Percentiles rank a stretch among this genome's conserved stretches.
Conservation (phyloP, 2,113 vertebrate species). For the Pomatorhinus ruficollis region DNA sequence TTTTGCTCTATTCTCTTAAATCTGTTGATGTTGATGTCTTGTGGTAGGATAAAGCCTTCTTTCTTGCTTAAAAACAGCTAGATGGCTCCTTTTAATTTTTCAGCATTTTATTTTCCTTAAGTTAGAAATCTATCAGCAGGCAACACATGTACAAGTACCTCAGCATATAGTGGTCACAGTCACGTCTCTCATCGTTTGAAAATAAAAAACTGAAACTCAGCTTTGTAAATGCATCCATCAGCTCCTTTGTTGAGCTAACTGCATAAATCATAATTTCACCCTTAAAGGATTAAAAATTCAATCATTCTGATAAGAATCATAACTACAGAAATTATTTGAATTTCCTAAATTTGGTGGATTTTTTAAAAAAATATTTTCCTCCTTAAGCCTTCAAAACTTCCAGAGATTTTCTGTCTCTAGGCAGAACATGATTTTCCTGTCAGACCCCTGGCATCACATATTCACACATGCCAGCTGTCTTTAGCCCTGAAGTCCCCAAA, state of each 20-base stretch:
- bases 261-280: neutral
- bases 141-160: neutral
- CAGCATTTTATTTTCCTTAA: neutral
- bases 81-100: neutral
- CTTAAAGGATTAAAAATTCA: neutral
- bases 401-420: neutral
- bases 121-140: neutral
- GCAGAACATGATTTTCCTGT: neutral
- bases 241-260: neutral
- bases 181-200: rapidly evolving
- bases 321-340: neutral
- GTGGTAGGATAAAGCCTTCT: neutral
- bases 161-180: neutral
- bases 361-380: neutral
- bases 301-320: neutral
- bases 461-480: neutral
- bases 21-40: neutral
- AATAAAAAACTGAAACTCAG: neutral
- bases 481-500: neutral
- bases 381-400: neutral
- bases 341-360: neutral
- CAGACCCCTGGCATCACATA: neutral
- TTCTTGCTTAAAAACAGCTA: neutral
- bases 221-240: neutral
- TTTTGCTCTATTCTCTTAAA: neutral